Base-by-base conservation (phyloP, 2,797 vertebrate genomes). In the Tapera naevia region DNA sequence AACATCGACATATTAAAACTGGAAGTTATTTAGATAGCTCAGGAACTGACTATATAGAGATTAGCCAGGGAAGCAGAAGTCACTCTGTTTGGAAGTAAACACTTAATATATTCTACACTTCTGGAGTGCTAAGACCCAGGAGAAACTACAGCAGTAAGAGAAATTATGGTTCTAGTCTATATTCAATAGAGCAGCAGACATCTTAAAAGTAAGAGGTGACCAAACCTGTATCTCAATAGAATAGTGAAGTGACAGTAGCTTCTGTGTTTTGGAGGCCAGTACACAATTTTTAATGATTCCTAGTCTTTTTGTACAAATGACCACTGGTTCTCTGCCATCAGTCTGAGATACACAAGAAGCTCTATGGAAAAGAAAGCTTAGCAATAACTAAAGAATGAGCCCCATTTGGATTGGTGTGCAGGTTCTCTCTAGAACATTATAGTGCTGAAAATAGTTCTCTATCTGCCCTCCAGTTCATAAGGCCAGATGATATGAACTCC, bases 401-500 rank as follows among this genome's bases (percentile, higher is more conserved):
- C 79, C 71, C 9, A 5, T 93, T 56, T 91, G 70, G 78, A 91
- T 48, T 2, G 2, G 22, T 33, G 73, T 84, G 28, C 48, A 62
- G 81, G 46, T 76, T 86, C 15, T 45, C 74, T 83, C 92, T 79
- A 81, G 64, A 86, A 96, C 82, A 85, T 93, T 51, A 86, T 4
- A 94, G 86, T n/a, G 67, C 89, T 83, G 70, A 87, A 97, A 82
- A 91, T 76, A 95, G 87, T 64, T 93, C 94, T 94, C 94, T 75
- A 83, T 93, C 95, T 97, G 94, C 94, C 92, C 95, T 87, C 84
- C 91, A 97, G 97, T 97, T 97, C 97, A 96, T 41, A 82, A 87
- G 96, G 95, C 95, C 25, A 84, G 78, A 88, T 97, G 93, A 96
- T 96, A 95, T 95, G 95, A 96, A 95, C 86, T 90, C 95, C 94